A percentile compares a stretch with the other conserved stretches of the same genome.
phyloP scores from a whole-genome alignment of 2,888 invertebrate genomes.

The Bombylius discolor region DNA sequence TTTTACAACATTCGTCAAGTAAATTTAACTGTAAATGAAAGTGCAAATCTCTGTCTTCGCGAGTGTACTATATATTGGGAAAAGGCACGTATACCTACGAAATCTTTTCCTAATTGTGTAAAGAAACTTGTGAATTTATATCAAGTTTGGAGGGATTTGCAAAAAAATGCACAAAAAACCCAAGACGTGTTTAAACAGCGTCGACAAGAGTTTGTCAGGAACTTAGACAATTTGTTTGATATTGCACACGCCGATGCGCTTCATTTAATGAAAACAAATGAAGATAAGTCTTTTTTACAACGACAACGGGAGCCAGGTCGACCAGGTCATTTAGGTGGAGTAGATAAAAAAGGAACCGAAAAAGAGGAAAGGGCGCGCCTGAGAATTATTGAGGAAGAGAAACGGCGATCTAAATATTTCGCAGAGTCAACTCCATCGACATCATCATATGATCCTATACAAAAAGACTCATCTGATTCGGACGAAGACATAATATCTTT shows the following conservation, averaged over 20 bases:
- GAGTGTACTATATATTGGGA: no score
- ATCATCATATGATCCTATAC: constrained; percentile 2
- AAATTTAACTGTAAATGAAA: constrained; percentile 7
- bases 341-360: constrained; percentile 18
- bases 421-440: not conserved
- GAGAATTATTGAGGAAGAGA: constrained; percentile 6
- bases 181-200: no score
- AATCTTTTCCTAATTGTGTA: no score
- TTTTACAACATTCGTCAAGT: constrained; percentile 12
- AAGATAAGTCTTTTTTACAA: constrained; percentile 19
- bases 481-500: not conserved
- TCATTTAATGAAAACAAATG: no score
- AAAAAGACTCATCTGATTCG: not conserved
- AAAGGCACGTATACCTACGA: no score
- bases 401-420: not conserved
- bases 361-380: constrained; percentile 17
- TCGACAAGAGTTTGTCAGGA: no score
- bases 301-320: constrained; percentile 20
- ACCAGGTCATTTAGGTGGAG: constrained; percentile 18
- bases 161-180: no score
- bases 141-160: no score
- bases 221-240: no score
- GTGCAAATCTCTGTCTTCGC: not conserved
- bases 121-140: no score
- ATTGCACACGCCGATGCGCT: no score